Evolutionary conservation across 2,113 vertebrate genomes (phyloP).

Genomic region (Gallinago paraguaiae): DNA sequence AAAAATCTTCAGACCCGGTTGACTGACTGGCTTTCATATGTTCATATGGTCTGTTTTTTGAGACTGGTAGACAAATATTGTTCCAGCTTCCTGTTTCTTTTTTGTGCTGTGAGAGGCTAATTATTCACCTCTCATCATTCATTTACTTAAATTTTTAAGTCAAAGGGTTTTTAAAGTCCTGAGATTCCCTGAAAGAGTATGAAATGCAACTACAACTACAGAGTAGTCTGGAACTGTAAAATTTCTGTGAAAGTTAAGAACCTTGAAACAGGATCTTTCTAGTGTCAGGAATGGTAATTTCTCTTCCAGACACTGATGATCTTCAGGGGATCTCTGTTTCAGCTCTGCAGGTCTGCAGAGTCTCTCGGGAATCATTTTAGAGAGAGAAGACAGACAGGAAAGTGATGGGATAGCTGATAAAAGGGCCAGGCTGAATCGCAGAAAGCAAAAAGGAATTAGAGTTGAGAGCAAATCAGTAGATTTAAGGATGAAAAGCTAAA

Average conservation of each 20-base stretch:
- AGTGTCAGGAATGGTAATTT: neutral
- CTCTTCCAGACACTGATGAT: neutral
- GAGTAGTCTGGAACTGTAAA: neutral
- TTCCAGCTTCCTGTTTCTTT: neutral
- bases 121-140: neutral
- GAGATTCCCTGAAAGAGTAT: neutral
- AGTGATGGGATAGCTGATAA: neutral
- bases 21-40: neutral
- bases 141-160: neutral
- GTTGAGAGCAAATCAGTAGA: neutral
- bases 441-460: neutral
- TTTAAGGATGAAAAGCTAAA: conserved; percentile 8
- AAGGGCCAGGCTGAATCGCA: neutral
- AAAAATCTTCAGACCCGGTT: neutral
- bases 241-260: neutral
- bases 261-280: neutral
- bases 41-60: neutral
- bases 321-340: neutral
- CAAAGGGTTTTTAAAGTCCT: neutral
- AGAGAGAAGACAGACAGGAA: neutral
- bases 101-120: neutral
- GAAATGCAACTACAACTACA: neutral
- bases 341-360: neutral
- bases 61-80: neutral
- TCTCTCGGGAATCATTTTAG: neutral